Percentiles rank a stretch among this genome's conserved stretches.
These are phyloP conservation scores for Pyrrhosoma nymphula DNA, from an alignment of 2,888 invertebrate species.

Conservation along the genomic window DNA sequence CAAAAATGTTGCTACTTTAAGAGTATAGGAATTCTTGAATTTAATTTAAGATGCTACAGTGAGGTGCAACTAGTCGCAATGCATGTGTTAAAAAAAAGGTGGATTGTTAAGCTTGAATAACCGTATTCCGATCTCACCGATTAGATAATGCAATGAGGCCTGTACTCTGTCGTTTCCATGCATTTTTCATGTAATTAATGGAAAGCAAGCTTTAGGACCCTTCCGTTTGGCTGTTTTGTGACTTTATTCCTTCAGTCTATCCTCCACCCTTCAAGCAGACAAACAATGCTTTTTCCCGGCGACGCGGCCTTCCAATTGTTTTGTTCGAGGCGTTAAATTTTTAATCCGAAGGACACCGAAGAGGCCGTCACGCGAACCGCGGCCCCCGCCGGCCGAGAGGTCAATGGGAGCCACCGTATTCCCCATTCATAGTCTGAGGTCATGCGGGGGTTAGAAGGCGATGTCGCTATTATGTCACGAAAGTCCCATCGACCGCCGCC, in stretches of 20 bases:
- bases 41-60: too few relatives aligned
- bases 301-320: background rate
- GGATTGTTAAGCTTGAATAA: too few relatives aligned
- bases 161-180: too few relatives aligned
- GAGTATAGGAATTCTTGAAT: too few relatives aligned
- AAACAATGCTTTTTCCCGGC: background rate
- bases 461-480: background rate
- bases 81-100: too few relatives aligned
- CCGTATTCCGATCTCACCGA: too few relatives aligned
- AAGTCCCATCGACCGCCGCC: background rate
- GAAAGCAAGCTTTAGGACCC: too few relatives aligned
- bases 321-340: background rate
- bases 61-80: too few relatives aligned
- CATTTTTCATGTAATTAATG: too few relatives aligned
- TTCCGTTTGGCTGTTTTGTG: too few relatives aligned
- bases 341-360: constrained; percentile 1
- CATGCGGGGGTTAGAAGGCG: background rate
- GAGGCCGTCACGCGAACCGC: background rate
- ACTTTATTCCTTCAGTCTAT: background rate
- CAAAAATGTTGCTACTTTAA: too few relatives aligned
- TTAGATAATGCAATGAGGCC: too few relatives aligned
- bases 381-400: background rate
- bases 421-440: background rate
- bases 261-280: background rate
- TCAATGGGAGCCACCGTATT: background rate